Evolutionary conservation across 2,797 vertebrate genomes (phyloP).

Genomic region (Pteronotus mesoamericanus): DNA sequence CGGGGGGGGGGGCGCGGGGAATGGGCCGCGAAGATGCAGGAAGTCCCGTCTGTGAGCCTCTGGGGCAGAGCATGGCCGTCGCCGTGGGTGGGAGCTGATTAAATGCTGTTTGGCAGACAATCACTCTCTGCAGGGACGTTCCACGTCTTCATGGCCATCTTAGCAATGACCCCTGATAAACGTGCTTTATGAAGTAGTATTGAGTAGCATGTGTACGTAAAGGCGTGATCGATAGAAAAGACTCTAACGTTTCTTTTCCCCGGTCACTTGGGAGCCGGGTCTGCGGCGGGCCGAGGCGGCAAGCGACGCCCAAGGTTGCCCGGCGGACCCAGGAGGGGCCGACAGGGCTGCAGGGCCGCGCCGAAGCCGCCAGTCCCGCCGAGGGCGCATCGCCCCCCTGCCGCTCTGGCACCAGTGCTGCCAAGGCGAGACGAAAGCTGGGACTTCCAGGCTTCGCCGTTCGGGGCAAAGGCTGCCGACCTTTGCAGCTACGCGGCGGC

Average conservation of each 20-base stretch:
- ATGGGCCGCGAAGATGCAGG: fast-evolving
- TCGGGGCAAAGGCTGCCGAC: conserved; percentile 68
- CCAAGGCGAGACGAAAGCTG: conserved; percentile 54
- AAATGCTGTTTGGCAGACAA: not conserved
- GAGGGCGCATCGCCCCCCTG: too few relatives aligned
- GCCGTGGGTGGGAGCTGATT: not conserved
- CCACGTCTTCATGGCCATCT: not conserved
- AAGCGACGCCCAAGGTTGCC: conserved; percentile 12
- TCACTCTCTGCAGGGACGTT: not conserved
- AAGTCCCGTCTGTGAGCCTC: too few relatives aligned
- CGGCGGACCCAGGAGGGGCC: conserved; percentile 26
- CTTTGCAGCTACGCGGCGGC: not conserved
- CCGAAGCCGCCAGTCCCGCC: too few relatives aligned
- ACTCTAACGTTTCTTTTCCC: not conserved
- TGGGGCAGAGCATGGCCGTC: too few relatives aligned
- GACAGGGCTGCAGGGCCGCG: not conserved
- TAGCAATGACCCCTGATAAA: not conserved
- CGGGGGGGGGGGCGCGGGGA: not conserved
- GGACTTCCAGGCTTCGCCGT: conserved; percentile 52
- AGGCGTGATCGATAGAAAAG: not conserved
- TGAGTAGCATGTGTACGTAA: not conserved
- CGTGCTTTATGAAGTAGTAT: not conserved
- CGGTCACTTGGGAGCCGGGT: not conserved
- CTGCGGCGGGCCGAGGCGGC: not conserved
- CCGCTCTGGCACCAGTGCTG: conserved; percentile 64